These are phyloP conservation scores for Cyphomyrmex costatus DNA, from an alignment of 1,140 invertebrate genomes.

Conservation along the genomic window DNA sequence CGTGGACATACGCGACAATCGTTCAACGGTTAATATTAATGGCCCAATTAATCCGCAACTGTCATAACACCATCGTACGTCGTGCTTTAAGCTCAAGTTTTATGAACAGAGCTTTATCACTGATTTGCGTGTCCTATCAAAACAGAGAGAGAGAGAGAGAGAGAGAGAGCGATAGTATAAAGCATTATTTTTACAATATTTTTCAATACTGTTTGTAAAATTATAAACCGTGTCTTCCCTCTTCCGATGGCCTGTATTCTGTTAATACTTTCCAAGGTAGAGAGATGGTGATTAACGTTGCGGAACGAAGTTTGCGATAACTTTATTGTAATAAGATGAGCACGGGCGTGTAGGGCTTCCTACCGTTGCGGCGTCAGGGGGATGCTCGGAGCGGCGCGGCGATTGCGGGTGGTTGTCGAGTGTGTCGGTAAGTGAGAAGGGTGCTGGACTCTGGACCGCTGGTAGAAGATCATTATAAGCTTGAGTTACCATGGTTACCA, in stretches of 20 bases:
- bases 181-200: slow-evolving; percentile 8
- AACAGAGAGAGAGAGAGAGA: too few species aligned
- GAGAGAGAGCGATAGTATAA: not conserved
- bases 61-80: slow-evolving; percentile 21
- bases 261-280: slow-evolving; percentile 57
- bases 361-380: slow-evolving; percentile 60
- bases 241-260: slow-evolving; percentile 12
- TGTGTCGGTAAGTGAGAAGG: slow-evolving; percentile 84
- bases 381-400: slow-evolving; percentile 65
- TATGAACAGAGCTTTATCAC: slow-evolving; percentile 28
- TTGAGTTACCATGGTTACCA: slow-evolving; percentile 85
- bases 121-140: not conserved
- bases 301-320: slow-evolving; percentile 83
- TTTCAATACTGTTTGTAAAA: not conserved
- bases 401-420: slow-evolving; percentile 82
- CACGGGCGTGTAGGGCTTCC: slow-evolving; percentile 50
- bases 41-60: slow-evolving; percentile 52
- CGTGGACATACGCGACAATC: slow-evolving; percentile 49
- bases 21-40: slow-evolving; percentile 63
- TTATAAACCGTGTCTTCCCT: slow-evolving; percentile 15
- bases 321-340: slow-evolving; percentile 85
- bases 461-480: slow-evolving; percentile 86
- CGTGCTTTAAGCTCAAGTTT: slow-evolving; percentile 46
- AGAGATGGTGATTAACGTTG: slow-evolving; percentile 75
- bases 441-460: slow-evolving; percentile 77